Base-by-base conservation (phyloP, 2,888 invertebrate species). In the Leptopilina syphax region DNA sequence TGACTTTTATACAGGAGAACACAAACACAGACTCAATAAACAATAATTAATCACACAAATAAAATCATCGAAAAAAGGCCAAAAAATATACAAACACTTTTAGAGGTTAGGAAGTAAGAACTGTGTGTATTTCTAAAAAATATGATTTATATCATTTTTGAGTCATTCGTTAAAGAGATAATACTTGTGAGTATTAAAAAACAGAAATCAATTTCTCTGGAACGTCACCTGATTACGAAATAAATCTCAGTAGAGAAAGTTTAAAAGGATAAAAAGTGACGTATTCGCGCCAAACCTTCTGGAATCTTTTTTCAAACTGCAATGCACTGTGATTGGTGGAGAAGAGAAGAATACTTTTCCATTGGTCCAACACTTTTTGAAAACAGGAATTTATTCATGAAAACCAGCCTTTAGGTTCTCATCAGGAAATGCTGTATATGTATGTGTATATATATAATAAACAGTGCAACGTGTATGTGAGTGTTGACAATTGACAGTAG, bases 151-250 rank as follows among this genome's bases (percentile, higher is more conserved):
- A 34, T 73, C 34, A 50, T 34, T 3, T 67, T 67, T n/a, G 9
- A 5, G n/a, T n/a, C 9, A 73, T 73, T 73, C 9, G 9, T 9
- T 34, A 12, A 18, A 24, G 68, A 24, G 47, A 41, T 34, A 13
- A 3, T 8, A 73, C 0, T 57, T 27, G 34, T 34, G 8, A 7
- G 4, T 13, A 9, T 34, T 1, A 27, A 13, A 3, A 54, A 54
- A 24, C 4, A 34, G 13, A 3, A 54, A 13, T 27, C 12, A n/a
- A 10, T n/a, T 34, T n/a, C 0, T 8, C 13, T 34, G 0, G 12
- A 9, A n/a, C n/a, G 27, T 68, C n/a, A 57, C 34, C 73, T 57
- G 73, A 57, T 57, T 57, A 73, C 73, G 73, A 73, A 73, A 73
- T 18, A 18, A 18, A 18, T 18, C 18, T 18, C 18, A 18, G 18